These are phyloP conservation scores for Sebastiscus albofasciatus DNA, from an alignment of 2,797 vertebrate genomes.

Conservation along the genomic window DNA sequence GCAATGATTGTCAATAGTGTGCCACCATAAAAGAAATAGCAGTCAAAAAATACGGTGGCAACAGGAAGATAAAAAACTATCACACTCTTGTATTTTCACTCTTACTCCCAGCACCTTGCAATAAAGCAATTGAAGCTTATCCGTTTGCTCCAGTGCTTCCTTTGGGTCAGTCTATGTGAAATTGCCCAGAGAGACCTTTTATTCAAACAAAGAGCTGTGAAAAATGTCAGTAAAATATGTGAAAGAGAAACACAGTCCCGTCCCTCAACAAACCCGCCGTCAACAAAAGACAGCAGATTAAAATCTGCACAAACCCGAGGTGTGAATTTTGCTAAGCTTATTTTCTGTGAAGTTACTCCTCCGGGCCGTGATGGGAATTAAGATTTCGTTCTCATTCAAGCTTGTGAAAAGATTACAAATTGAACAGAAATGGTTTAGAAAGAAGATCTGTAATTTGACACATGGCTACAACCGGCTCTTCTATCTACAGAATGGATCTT, in stretches of 20 bases:
- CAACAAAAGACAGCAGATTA: constrained; percentile 26
- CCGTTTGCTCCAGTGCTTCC: background rate
- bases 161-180: constrained; percentile 22
- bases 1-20: background rate
- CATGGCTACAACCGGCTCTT: background rate
- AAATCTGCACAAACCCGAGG: background rate
- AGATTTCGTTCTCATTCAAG: background rate
- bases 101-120: background rate
- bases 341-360: constrained; percentile 15
- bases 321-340: constrained; percentile 2
- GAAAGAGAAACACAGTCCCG: constrained; percentile 3
- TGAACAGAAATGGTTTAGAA: constrained; percentile 8
- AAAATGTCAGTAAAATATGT: constrained; percentile 18
- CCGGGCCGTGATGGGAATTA: constrained; percentile 17
- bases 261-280: constrained; percentile 4
- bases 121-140: constrained; percentile 19
- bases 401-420: constrained; percentile 12
- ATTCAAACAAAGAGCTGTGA: constrained; percentile 13
- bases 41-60: background rate
- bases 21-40: background rate
- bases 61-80: background rate
- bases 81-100: background rate
- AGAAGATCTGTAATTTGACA: constrained; percentile 27
- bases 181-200: constrained; percentile 11
- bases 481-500: constrained; percentile 35